Evolutionary conservation across 2,888 invertebrate species (phyloP).

Genomic region (Nephrotoma guestfalica): DNA sequence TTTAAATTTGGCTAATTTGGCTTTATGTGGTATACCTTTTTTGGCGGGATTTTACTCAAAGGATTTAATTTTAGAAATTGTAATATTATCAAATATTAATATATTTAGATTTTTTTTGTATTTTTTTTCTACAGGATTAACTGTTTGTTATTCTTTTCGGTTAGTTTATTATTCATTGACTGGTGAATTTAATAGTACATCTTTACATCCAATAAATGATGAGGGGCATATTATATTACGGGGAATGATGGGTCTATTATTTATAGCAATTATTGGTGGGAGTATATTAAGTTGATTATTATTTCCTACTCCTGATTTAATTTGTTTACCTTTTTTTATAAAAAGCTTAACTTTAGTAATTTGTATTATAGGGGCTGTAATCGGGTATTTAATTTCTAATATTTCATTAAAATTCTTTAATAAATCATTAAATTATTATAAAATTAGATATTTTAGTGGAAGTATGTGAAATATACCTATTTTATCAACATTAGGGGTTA

Average conservation of each 20-base stretch:
- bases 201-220: conserved; percentile 36
- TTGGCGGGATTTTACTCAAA: conserved; percentile 50
- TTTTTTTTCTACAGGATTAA: conserved; percentile 42
- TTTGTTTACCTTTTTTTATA: too few relatives aligned
- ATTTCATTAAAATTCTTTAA: too few relatives aligned
- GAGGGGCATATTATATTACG: conserved; percentile 26
- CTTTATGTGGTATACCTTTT: conserved; percentile 49
- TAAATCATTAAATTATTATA: too few relatives aligned
- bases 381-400: too few relatives aligned
- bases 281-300: conserved; percentile 37
- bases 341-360: too few relatives aligned
- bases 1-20: conserved; percentile 43
- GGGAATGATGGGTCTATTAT: conserved; percentile 27
- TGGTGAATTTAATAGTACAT: conserved; percentile 35
- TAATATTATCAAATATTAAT: conserved; percentile 38
- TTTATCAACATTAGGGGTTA: too few relatives aligned
- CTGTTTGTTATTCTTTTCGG: conserved; percentile 41
- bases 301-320: too few relatives aligned
- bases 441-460: too few relatives aligned
- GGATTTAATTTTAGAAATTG: conserved; percentile 44
- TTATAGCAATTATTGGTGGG: conserved; percentile 39
- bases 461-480: too few relatives aligned
- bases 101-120: conserved; percentile 38
- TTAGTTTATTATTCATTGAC: conserved; percentile 40
- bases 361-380: too few relatives aligned